Base-by-base conservation (phyloP, 2,113 vertebrate species). In the Rhinoptilus africanus region DNA sequence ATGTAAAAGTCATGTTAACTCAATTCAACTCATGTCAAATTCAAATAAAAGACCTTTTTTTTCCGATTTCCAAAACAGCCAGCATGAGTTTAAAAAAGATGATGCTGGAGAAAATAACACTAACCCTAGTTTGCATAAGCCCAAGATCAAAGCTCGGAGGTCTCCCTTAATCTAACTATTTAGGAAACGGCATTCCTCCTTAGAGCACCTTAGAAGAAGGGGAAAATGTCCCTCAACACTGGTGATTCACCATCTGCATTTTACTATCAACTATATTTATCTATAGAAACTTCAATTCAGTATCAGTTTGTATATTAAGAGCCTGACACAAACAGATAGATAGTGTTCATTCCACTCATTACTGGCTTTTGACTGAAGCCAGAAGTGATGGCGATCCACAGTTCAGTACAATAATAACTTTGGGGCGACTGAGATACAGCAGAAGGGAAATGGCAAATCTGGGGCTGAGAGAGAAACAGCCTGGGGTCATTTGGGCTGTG, bases 381-480 rank as follows among this genome's bases (percentile, higher is more conserved):
- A 35, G 39, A 20, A 2, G 0, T 18, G 27, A 20, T 34, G 35
- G 21, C 62, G 11, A 12, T 27, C 32, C 56, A 43, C 3, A 2
- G 6, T 39, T 75, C 37, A 53, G 34, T 78, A 21, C 7, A 16
- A 14, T 23, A 67, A 9, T 27, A 54, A n/a, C 3, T 67, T 50
- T 45, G n/a, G 32, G 19, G 10, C 59, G 43, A 35, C 1, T 53
- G 37, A 83, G 45, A 57, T 63, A 21, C 13, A 53, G 10, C 47
- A 79, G 85, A 68, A 73, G 64, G 68, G 19, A 73, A 81, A 92
- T 24, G 53, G 32, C 19, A 64, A 37, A 45, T 64, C 32, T 54
- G 28, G 5, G 28, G 6, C 57, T 30, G 27, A 41, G 17, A 41
- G 30, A 17, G 57, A 66, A 72, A 72, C 43, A 79, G 37, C 37